phyloP scores from a whole-genome alignment of 2,888 invertebrate species.

The Neocrepidodera transversa region DNA sequence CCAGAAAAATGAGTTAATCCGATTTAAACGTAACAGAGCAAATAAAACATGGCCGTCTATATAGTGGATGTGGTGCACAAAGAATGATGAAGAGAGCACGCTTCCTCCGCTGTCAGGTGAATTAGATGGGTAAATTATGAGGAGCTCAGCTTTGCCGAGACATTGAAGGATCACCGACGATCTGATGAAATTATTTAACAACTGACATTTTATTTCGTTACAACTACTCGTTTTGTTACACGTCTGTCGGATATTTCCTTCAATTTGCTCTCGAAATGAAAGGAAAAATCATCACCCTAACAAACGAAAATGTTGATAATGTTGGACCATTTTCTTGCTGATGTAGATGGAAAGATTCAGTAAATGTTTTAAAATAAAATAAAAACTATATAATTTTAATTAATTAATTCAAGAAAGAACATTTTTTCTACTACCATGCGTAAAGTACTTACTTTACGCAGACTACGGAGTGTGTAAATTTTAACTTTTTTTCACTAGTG shows the following conservation, averaged over 20 bases:
- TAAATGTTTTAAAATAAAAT: too few species aligned
- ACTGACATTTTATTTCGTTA: conserved; percentile 34
- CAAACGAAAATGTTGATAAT: too few species aligned
- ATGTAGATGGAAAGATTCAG: too few species aligned
- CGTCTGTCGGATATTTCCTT: conserved; percentile 5
- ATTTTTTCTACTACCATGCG: too few species aligned
- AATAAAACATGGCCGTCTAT: conserved; percentile 23
- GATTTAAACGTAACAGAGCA: conserved; percentile 13
- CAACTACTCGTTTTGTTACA: conserved; percentile 4
- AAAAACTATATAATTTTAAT: too few species aligned
- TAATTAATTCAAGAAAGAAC: too few species aligned
- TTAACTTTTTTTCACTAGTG: too few species aligned
- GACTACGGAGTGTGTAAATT: too few species aligned
- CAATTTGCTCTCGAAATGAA: conserved; percentile 9
- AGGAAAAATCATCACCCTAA: not conserved
- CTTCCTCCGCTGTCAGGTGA: conserved; percentile 55
- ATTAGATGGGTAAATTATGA: conserved; percentile 58
- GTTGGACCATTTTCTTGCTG: too few species aligned
- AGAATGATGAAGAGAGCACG: conserved; percentile 49
- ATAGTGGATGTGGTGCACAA: conserved; percentile 33
- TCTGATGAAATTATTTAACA: conserved; percentile 56
- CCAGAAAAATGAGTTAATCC: conserved; percentile 11
- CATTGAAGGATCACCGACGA: conserved; percentile 56
- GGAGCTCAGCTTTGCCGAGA: conserved; percentile 48
- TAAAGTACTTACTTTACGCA: too few species aligned